Conservation (phyloP, 1,140 invertebrate species). For the Formica exsecta region DNA sequence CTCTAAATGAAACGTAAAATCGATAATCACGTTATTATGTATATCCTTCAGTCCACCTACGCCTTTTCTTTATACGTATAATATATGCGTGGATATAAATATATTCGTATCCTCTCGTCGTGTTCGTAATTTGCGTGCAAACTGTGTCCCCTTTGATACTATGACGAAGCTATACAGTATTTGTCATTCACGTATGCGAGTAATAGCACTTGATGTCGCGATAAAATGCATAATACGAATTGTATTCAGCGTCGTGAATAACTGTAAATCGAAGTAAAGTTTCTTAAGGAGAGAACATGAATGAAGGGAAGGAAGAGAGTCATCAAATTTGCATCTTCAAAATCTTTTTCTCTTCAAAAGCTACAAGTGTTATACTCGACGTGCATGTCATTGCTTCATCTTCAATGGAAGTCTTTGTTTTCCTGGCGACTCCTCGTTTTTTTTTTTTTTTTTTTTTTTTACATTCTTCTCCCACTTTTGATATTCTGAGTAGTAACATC, state of each 20-base stretch:
- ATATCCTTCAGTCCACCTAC: slow-evolving; percentile 4
- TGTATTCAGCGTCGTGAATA: slow-evolving; percentile 29
- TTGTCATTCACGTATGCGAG: background rate
- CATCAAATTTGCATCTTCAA: slow-evolving; percentile 41
- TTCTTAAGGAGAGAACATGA: background rate
- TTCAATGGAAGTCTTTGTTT: slow-evolving; percentile 41
- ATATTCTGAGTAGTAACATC: background rate
- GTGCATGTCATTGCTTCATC: slow-evolving; percentile 34
- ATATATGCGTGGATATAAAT: background rate
- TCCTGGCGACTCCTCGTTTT: background rate
- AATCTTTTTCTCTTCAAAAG: slow-evolving; percentile 24
- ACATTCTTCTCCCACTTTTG: background rate
- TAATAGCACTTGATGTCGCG: slow-evolving; percentile 3
- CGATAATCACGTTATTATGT: background rate
- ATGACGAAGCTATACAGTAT: slow-evolving; percentile 9
- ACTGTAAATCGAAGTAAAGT: slow-evolving; percentile 26
- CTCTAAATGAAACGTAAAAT: background rate
- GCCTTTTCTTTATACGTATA: background rate
- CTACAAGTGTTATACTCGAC: slow-evolving; percentile 5
- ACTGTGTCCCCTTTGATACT: background rate
- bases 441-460: too few species aligned
- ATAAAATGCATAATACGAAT: slow-evolving; percentile 32
- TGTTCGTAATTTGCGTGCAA: slow-evolving; percentile 32
- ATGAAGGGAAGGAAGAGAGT: slow-evolving; percentile 13
- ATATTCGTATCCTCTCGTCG: background rate